Conservation (phyloP, 2,113 vertebrate genomes). For the Aphyosemion australe region DNA sequence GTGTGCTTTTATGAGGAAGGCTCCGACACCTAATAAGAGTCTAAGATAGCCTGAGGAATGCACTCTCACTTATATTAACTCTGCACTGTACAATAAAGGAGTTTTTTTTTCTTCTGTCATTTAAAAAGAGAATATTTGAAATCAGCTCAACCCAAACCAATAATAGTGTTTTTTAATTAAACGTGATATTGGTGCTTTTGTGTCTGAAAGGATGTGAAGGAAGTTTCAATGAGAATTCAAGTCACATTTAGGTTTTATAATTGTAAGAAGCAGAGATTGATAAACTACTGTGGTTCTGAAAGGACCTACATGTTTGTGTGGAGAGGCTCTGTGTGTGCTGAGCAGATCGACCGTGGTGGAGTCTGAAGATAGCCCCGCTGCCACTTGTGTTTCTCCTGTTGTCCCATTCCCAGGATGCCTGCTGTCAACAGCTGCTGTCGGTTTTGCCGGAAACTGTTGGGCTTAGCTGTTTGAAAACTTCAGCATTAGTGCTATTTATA, state of each 20-base stretch:
- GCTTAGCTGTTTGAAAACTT: slow-evolving; percentile 13
- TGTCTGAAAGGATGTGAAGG: slow-evolving; percentile 3
- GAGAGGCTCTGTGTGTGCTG: background rate
- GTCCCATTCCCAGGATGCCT: slow-evolving; percentile 66
- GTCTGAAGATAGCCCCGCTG: slow-evolving; percentile 36
- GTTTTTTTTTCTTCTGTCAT: background rate
- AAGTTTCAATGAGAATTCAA: background rate
- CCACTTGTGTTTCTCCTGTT: slow-evolving; percentile 59
- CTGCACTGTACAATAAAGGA: slow-evolving; percentile 17
- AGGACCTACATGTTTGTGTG: slow-evolving; percentile 3
- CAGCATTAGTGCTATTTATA: slow-evolving; percentile 18
- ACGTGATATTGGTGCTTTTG: background rate
- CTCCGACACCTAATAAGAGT: slow-evolving; percentile 16
- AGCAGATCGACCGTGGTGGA: slow-evolving; percentile 7
- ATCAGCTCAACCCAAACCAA: background rate
- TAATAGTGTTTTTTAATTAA: background rate
- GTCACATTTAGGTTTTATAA: too few species aligned
- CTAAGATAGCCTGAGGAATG: slow-evolving; percentile 17
- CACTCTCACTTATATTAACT: slow-evolving; percentile 18
- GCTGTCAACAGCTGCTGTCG: slow-evolving; percentile 62
- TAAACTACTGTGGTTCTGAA: slow-evolving; percentile 30
- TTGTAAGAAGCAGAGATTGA: slow-evolving; percentile 40
- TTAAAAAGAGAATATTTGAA: background rate
- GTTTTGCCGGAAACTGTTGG: slow-evolving; percentile 17
- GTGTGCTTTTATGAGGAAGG: slow-evolving; percentile 22